These are phyloP conservation scores for Sebastes taczanowskii DNA, from an alignment of 2,797 vertebrate species.

Conservation along the genomic window DNA sequence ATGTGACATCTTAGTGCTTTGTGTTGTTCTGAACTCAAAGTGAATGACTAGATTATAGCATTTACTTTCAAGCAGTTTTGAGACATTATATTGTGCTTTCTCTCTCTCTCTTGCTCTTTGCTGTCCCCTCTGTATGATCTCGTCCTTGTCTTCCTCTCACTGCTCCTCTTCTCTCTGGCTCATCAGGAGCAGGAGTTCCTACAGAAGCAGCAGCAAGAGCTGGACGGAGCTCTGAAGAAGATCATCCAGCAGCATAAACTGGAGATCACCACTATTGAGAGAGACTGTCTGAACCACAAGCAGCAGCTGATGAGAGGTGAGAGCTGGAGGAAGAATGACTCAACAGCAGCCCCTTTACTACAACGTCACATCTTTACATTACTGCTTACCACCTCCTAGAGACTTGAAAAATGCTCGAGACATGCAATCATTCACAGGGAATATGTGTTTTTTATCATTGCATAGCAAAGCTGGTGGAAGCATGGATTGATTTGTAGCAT, in stretches of 20 bases:
- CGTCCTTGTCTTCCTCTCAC: conserved; percentile 20
- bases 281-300: conserved; percentile 96
- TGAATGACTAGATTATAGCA: conserved; percentile 35
- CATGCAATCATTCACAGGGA: neutral
- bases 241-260: conserved; percentile 98
- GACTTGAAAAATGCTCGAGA: neutral
- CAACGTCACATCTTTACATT: neutral
- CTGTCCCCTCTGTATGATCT: conserved; percentile 36
- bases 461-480: neutral
- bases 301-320: conserved; percentile 98
- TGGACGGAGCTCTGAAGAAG: conserved; percentile 95
- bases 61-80: conserved; percentile 23
- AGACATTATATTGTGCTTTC: conserved; percentile 10
- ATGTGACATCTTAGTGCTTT: conserved; percentile 55
- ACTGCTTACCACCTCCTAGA: too few relatives aligned
- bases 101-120: conserved; percentile 3
- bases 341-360: neutral
- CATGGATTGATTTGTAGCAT: neutral
- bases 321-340: neutral
- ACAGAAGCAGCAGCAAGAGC: conserved; percentile 97
- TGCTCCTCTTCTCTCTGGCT: conserved; percentile 17
- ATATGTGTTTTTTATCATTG: neutral
- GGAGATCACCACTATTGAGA: conserved; percentile 95
- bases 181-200: conserved; percentile 97
- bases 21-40: conserved; percentile 50